Conservation (phyloP, 1,140 invertebrate genomes). For the Globodera ellingtonae region DNA sequence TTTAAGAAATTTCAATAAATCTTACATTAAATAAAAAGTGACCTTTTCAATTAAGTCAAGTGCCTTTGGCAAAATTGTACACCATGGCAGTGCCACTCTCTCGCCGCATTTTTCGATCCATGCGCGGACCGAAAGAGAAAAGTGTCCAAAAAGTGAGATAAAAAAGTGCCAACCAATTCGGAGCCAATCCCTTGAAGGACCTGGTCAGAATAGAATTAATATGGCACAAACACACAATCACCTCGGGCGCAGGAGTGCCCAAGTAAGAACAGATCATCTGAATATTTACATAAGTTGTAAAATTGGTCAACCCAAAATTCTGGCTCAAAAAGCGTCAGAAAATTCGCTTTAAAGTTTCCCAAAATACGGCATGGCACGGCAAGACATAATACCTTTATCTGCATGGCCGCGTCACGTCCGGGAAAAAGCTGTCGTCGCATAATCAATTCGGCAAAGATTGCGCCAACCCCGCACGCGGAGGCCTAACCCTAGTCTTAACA, state of each 20-base stretch:
- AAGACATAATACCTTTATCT: slow-evolving; percentile 38
- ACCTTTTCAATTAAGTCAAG: slow-evolving; percentile 41
- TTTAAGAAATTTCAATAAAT: background rate
- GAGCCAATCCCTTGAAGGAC: slow-evolving; percentile 38
- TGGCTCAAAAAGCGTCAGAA: too few relatives aligned
- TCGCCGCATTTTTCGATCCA: slow-evolving; percentile 42
- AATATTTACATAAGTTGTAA: background rate
- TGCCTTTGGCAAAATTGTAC: slow-evolving; percentile 47
- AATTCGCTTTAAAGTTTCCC: too few relatives aligned
- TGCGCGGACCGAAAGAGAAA: slow-evolving; percentile 12
- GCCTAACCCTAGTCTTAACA: too few relatives aligned
- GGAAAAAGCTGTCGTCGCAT: slow-evolving; percentile 92
- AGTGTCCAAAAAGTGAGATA: too few relatives aligned
- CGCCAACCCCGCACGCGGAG: too few relatives aligned
- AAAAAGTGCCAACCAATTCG: slow-evolving; percentile 26
- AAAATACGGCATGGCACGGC: too few relatives aligned
- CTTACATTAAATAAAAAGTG: background rate
- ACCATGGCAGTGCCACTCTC: slow-evolving; percentile 31
- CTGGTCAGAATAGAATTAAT: slow-evolving; percentile 10
- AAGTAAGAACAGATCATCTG: slow-evolving; percentile 53
- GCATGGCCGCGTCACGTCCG: slow-evolving; percentile 76
- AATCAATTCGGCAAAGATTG: slow-evolving; percentile 94
- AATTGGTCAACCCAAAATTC: too few relatives aligned
- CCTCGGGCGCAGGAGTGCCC: slow-evolving; percentile 44
- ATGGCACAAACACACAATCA: slow-evolving; percentile 13